A percentile compares a stretch with the other conserved stretches of the same genome.
phyloP scores from a whole-genome alignment of 2,888 invertebrate genomes.

The Sinohyriopsis cumingii region DNA sequence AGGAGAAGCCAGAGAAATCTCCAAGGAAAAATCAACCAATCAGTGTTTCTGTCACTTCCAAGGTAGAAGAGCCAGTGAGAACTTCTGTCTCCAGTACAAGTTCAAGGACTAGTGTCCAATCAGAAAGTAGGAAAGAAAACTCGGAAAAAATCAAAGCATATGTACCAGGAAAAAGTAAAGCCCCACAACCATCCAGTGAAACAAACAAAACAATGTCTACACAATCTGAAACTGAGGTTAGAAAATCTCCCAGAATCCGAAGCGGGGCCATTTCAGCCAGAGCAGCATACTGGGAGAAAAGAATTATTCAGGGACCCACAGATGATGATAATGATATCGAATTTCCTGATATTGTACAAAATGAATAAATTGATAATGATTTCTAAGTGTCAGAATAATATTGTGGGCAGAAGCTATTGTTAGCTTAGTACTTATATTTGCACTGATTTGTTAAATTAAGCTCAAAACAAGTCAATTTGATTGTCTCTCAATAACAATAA shows the following conservation, averaged over 20 bases:
- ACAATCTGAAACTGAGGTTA: slow-evolving; percentile 24
- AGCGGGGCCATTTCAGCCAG: slow-evolving; percentile 58
- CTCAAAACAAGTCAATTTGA: too few relatives aligned
- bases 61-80: not conserved
- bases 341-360: slow-evolving; percentile 55
- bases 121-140: slow-evolving; percentile 8
- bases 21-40: not conserved
- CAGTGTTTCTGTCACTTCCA: too few relatives aligned
- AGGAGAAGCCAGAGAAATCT: not conserved
- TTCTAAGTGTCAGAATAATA: too few relatives aligned
- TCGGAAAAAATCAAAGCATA: slow-evolving; percentile 25
- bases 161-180: slow-evolving; percentile 16
- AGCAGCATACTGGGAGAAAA: slow-evolving; percentile 62
- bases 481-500: too few relatives aligned
- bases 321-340: slow-evolving; percentile 29
- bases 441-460: too few relatives aligned
- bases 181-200: slow-evolving; percentile 23
- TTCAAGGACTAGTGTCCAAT: slow-evolving; percentile 5
- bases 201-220: slow-evolving; percentile 18
- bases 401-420: too few relatives aligned
- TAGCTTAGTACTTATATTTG: too few relatives aligned
- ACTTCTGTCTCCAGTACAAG: not conserved
- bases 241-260: slow-evolving; percentile 48
- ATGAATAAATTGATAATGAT: slow-evolving; percentile 9
- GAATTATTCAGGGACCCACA: slow-evolving; percentile 36